Evolutionary conservation across 2,113 vertebrate species (phyloP).

Genomic region (Cnemophilus loriae): DNA sequence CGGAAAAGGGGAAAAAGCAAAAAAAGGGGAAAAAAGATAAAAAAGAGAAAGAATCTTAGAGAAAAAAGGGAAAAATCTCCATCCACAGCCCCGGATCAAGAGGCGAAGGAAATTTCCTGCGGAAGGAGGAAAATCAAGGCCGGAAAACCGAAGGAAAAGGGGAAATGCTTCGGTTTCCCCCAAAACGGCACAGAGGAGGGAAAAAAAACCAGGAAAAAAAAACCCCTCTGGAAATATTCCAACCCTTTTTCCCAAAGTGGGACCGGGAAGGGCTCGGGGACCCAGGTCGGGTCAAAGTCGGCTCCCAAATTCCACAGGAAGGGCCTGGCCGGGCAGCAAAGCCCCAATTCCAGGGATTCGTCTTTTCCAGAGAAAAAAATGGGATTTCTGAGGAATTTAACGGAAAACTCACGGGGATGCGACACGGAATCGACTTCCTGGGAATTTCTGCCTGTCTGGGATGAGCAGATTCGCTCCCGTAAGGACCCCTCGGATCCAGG

Average conservation of each 20-base stretch:
- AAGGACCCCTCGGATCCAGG: background rate
- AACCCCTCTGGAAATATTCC: background rate
- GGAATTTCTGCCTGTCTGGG: background rate
- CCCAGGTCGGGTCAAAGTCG: background rate
- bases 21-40: too few relatives aligned
- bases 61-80: background rate
- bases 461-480: background rate
- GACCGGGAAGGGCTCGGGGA: background rate
- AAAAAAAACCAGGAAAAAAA: fast-evolving
- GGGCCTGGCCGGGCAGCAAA: background rate
- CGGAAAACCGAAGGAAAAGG: background rate
- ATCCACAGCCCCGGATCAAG: fast-evolving
- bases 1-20: too few relatives aligned
- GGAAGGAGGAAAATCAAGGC: background rate
- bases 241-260: fast-evolving
- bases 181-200: background rate
- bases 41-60: background rate
- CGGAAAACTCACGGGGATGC: fast-evolving
- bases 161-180: fast-evolving
- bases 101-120: background rate
- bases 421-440: fast-evolving
- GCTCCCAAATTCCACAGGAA: background rate
- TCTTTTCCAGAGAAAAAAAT: background rate
- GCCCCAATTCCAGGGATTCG: background rate
- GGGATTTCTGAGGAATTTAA: background rate